Evolutionary conservation across 2,797 vertebrate genomes (phyloP).

Genomic region (Enteromius paludinosus): DNA sequence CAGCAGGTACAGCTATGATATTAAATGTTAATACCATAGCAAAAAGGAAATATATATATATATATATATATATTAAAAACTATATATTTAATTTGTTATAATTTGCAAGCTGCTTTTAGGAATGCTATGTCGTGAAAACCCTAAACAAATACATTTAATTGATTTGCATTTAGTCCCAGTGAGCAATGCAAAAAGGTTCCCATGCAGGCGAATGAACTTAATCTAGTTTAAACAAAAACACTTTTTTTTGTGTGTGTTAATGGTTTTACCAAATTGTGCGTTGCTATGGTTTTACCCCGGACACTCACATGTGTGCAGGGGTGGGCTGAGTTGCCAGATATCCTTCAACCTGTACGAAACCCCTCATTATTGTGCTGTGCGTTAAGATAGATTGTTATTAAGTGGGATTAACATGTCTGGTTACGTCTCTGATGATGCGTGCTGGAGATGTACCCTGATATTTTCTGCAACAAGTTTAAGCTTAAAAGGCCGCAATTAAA

Average conservation of each 20-base stretch:
- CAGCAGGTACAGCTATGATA: neutral
- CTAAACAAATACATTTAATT: neutral
- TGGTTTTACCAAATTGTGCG: slow-evolving; percentile 18
- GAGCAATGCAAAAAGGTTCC: neutral
- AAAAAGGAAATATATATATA: neutral
- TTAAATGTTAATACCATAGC: neutral
- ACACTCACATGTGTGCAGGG: slow-evolving; percentile 24
- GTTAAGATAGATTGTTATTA: slow-evolving; percentile 48
- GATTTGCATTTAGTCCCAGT: neutral
- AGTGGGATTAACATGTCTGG: slow-evolving; percentile 44
- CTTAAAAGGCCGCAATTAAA: slow-evolving; percentile 43
- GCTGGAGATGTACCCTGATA: slow-evolving; percentile 43
- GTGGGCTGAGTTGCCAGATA: slow-evolving; percentile 35
- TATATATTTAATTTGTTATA: neutral
- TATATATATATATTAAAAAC: neutral
- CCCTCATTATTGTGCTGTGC: slow-evolving; percentile 31
- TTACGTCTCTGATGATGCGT: slow-evolving; percentile 11
- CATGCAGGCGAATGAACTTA: neutral
- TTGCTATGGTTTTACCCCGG: slow-evolving; percentile 21
- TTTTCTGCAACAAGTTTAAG: slow-evolving; percentile 29
- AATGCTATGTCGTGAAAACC: neutral
- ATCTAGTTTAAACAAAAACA: slow-evolving; percentile 8
- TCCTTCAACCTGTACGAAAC: slow-evolving; percentile 31
- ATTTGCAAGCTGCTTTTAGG: neutral
- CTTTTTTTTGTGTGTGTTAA: neutral